Evolutionary conservation across 2,888 invertebrate genomes (phyloP), one percentile per base, ranked within the genome.

Genomic region (Listrodromus nycthemerus): DNA sequence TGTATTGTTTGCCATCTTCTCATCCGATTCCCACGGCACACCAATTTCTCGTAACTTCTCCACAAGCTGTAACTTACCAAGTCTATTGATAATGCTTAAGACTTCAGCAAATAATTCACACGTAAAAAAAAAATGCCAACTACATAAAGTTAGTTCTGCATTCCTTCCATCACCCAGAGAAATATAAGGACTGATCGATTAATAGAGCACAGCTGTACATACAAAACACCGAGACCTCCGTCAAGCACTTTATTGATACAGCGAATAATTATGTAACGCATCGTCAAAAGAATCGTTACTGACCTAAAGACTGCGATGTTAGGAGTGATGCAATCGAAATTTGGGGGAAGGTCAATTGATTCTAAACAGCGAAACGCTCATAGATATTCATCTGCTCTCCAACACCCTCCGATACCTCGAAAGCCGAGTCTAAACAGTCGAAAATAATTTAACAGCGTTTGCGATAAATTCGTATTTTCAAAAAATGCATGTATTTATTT

Each of bases 1-100:
- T 67, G 88, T 85, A 86, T 90, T 85, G 84, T 80, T 89, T 82
- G 89, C 88, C 93, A 93, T 93, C 84, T 82, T 45, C 41, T 45
- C 81, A 80, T 76, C 86, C 19, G 66, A 16, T 52, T 66, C 58
- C 61, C 21, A 76, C 55, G 33, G 55, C 30, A 37, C 16, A 55
- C 50, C 66, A 41, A 8, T 63, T 48, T 65, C 21, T 30, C 33
- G 66, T 30, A 70, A 74, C 30, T 45, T 48, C 63, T 79, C 50
- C 70, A 65, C 16, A 63, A 41, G 76, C 78, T 67, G 71, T 66
- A 66, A 66, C 70, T 79, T 33, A 55, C 74, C 78, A 63, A 74
- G 74, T 70, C 37, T 75, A 75, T 65, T 41, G 78, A 78, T 84
- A 55, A 78, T 50, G 13, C 65, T 48, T 61, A 48, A 30, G 8